A percentile compares a stretch with the other conserved stretches of the same genome.
These are phyloP conservation scores for Prionace glauca DNA, from an alignment of 2,797 vertebrate genomes.

Conservation along the genomic window DNA sequence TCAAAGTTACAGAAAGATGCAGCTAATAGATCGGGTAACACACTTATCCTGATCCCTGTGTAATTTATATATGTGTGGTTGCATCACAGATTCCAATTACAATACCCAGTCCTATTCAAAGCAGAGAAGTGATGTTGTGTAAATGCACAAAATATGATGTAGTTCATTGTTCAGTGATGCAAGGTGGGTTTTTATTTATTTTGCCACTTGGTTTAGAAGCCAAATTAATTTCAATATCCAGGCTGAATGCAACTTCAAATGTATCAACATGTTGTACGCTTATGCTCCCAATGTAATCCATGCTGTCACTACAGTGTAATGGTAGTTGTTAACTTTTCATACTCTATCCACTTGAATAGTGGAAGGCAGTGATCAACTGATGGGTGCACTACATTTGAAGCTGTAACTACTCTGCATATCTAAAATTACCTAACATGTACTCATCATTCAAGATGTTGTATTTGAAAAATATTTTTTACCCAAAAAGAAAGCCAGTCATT, in stretches of 20 bases:
- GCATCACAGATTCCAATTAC: neutral
- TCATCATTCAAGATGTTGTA: neutral
- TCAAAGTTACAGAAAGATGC: neutral
- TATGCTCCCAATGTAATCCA: neutral
- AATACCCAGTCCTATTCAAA: neutral
- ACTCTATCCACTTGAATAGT: neutral
- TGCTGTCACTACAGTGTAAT: neutral
- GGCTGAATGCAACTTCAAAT: neutral
- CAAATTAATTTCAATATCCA: conserved; percentile 14
- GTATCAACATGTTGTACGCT: too few relatives aligned
- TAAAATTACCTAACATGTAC: neutral
- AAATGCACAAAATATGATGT: neutral
- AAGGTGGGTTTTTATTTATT: neutral
- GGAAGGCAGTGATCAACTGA: neutral
- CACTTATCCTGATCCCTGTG: neutral
- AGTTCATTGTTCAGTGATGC: neutral
- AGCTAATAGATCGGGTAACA: neutral
- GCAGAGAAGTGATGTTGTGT: neutral
- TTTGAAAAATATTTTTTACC: neutral
- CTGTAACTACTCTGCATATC: neutral
- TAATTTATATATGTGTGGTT: neutral
- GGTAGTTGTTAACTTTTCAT: neutral
- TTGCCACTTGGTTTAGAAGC: neutral
- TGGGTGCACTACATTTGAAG: neutral
- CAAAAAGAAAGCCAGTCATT: neutral